These are phyloP conservation scores for Drosophila flavopinicola DNA, from an alignment of 2,888 invertebrate genomes.

Conservation along the genomic window DNA sequence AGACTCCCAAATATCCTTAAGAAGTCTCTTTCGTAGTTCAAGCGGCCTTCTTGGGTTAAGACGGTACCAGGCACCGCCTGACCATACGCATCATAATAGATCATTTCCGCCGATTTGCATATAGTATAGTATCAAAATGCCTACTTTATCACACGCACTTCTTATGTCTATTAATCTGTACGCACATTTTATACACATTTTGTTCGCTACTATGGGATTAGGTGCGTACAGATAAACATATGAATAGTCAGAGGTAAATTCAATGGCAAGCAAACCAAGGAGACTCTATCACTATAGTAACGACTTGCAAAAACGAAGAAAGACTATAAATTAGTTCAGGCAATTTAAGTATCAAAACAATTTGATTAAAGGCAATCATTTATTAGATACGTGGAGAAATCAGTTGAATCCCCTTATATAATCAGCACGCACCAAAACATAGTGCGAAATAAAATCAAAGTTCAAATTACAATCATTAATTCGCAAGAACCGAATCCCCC, in stretches of 20 bases:
- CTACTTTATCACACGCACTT: conserved; percentile 47
- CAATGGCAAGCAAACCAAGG: conserved; percentile 29
- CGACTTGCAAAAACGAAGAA: conserved; percentile 10
- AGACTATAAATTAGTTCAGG: conserved; percentile 11
- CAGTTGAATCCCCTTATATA: conserved; percentile 40
- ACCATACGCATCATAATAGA: conserved; percentile 52
- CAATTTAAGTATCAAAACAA: conserved; percentile 57
- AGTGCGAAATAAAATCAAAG: conserved; percentile 32
- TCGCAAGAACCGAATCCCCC: neutral
- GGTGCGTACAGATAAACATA: conserved; percentile 12
- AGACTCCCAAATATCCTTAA: neutral
- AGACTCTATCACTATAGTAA: conserved; percentile 16
- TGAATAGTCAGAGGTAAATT: conserved; percentile 27
- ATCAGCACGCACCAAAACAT: conserved; percentile 40
- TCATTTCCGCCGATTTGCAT: conserved; percentile 61
- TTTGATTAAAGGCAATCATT: conserved; percentile 44
- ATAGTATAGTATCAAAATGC: conserved; percentile 9
- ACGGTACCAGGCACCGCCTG: conserved; percentile 63
- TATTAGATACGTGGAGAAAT: conserved; percentile 14
- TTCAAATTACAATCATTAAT: conserved; percentile 3
- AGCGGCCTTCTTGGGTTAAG: conserved; percentile 48
- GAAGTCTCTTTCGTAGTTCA: neutral
- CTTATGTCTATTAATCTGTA: conserved; percentile 44
- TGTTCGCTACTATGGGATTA: conserved; percentile 17
- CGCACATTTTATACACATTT: conserved; percentile 29